Conservation (phyloP, 2,888 invertebrate genomes). For the Meteorus colon region DNA sequence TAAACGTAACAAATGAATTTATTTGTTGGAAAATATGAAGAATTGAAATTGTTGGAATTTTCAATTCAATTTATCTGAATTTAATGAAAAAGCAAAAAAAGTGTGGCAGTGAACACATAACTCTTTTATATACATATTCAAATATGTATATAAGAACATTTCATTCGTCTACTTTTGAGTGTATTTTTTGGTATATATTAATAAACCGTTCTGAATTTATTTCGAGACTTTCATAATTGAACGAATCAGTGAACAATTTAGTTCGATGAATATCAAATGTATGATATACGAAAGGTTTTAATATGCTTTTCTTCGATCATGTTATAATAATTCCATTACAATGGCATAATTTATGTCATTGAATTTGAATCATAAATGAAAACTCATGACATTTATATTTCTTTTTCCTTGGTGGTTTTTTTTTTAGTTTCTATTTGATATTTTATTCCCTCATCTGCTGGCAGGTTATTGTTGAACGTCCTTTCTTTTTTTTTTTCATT, state of each 20-base stretch:
- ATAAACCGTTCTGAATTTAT: constrained; percentile 17
- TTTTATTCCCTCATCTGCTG: constrained; percentile 36
- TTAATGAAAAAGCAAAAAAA: constrained; percentile 3
- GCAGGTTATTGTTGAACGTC: constrained; percentile 36
- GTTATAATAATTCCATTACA: no score
- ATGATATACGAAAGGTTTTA: no score
- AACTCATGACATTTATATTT: no score
- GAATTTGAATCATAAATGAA: no score
- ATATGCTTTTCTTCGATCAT: no score
- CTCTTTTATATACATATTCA: constrained; percentile 16
- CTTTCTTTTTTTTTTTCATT: constrained; percentile 34
- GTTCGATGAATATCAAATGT: no score
- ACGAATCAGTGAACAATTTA: neutral
- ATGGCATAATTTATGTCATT: no score
- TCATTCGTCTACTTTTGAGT: neutral
- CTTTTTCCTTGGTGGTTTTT: no score
- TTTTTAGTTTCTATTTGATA: neutral
- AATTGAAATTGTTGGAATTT: neutral
- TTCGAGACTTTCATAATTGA: constrained; percentile 15
- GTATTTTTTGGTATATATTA: neutral
- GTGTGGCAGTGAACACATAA: constrained; percentile 40
- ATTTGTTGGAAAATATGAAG: neutral
- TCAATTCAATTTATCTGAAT: constrained; percentile 3
- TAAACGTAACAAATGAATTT: neutral
- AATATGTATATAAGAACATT: neutral